These are phyloP conservation scores for Magallana ariakensis DNA, from an alignment of 1,140 invertebrate species.

Conservation along the genomic window DNA sequence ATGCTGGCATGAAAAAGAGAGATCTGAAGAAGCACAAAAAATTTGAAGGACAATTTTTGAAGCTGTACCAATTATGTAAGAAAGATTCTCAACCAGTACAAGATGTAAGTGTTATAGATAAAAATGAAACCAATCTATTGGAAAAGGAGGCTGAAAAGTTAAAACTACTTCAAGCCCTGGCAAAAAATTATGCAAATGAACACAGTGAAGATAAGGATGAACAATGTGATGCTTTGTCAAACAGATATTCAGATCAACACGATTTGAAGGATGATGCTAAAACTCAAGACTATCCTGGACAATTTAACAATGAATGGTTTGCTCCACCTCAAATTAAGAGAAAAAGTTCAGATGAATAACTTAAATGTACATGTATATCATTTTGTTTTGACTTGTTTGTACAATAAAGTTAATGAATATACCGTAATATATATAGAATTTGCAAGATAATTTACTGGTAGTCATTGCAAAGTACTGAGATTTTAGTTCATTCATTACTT, in stretches of 20 bases:
- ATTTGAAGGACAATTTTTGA: not conserved
- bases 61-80: not conserved
- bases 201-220: not conserved
- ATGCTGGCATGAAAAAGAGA: not conserved
- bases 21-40: not conserved
- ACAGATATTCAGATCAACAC: not conserved
- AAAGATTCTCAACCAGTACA: too few species aligned
- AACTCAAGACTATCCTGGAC: not conserved
- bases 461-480: too few species aligned
- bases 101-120: not conserved
- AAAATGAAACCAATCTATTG: not conserved
- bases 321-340: not conserved
- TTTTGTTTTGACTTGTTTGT: too few species aligned
- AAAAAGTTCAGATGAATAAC: too few species aligned
- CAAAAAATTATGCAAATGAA: not conserved
- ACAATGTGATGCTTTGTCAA: not conserved
- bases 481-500: too few species aligned
- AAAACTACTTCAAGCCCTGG: not conserved
- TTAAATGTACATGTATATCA: too few species aligned
- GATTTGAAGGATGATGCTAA: not conserved
- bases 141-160: conserved; percentile 7
- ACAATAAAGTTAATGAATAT: too few species aligned
- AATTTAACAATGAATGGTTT: conserved; percentile 23
- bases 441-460: too few species aligned
- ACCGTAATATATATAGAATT: too few species aligned